Percentiles rank a stretch among this genome's conserved stretches.
Conservation (phyloP, 1,140 invertebrate genomes). For the Drosophila pectinifera region DNA sequence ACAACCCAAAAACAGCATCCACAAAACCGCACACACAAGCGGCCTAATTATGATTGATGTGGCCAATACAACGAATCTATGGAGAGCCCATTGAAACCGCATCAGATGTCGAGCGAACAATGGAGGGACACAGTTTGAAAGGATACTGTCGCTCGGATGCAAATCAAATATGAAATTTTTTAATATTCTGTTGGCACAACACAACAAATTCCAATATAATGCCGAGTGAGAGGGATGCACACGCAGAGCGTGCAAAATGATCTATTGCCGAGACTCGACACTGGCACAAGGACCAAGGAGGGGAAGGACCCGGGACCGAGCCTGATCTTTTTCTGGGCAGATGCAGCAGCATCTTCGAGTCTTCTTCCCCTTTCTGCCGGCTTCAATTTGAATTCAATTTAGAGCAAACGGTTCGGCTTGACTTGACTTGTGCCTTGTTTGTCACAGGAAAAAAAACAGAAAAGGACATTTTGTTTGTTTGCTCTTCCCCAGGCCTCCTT, state of each 20-base stretch:
- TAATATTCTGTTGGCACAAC: slow-evolving; percentile 84
- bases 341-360: slow-evolving; percentile 71
- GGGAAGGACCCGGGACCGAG: slow-evolving; percentile 30
- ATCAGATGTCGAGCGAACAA: slow-evolving; percentile 65
- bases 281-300: slow-evolving; percentile 15
- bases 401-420: slow-evolving; percentile 74
- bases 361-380: slow-evolving; percentile 24
- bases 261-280: slow-evolving; percentile 70
- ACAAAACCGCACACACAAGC: slow-evolving; percentile 60
- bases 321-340: slow-evolving; percentile 79
- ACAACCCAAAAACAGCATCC: slow-evolving; percentile 36
- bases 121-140: slow-evolving; percentile 18
- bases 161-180: slow-evolving; percentile 84
- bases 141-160: slow-evolving; percentile 53
- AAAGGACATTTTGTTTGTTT: slow-evolving; percentile 62
- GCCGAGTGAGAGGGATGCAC: slow-evolving; percentile 24
- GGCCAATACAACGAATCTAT: slow-evolving; percentile 31
- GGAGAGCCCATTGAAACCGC: slow-evolving; percentile 75
- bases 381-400: slow-evolving; percentile 81
- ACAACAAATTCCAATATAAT: slow-evolving; percentile 81
- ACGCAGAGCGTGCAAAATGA: slow-evolving; percentile 77
- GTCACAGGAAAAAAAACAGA: slow-evolving; percentile 34
- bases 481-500: slow-evolving; percentile 4
- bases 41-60: slow-evolving; percentile 80
- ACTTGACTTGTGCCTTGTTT: slow-evolving; percentile 71